Conservation (phyloP, 2,888 invertebrate genomes). For the Clanis bilineata region DNA sequence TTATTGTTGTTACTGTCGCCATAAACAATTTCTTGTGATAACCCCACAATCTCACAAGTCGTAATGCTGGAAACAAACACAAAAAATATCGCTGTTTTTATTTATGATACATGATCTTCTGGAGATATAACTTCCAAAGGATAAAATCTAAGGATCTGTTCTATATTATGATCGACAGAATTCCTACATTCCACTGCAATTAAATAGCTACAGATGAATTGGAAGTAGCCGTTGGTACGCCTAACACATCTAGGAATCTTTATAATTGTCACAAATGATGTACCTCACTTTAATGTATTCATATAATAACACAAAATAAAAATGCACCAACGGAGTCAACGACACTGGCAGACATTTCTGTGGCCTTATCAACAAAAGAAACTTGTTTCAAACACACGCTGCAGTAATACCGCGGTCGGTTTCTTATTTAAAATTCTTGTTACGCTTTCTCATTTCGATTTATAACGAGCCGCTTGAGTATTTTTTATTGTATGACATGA, state of each 20-base stretch:
- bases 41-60: constrained; percentile 25
- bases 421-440: constrained; percentile 63
- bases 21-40: constrained; percentile 32
- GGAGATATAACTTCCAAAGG: background rate
- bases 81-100: constrained; percentile 5
- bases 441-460: constrained; percentile 70
- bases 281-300: constrained; percentile 15
- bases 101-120: constrained; percentile 5
- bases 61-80: constrained; percentile 2
- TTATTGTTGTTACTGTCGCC: constrained; percentile 48
- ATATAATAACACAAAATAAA: constrained; percentile 18
- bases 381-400: constrained; percentile 64
- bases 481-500: constrained; percentile 37
- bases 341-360: constrained; percentile 58
- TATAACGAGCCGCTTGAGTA: constrained; percentile 44
- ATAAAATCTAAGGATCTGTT: background rate
- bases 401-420: constrained; percentile 51
- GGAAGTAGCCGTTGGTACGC: too few relatives aligned
- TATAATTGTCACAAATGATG: too few relatives aligned
- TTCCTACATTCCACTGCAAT: background rate
- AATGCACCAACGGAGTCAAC: constrained; percentile 48
- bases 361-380: constrained; percentile 72
- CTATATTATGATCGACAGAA: background rate
- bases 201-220: too few relatives aligned
- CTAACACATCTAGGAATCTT: too few relatives aligned